Evolutionary conservation across 2,888 invertebrate species (phyloP).

Genomic region (Ichneumoninae sp.): DNA sequence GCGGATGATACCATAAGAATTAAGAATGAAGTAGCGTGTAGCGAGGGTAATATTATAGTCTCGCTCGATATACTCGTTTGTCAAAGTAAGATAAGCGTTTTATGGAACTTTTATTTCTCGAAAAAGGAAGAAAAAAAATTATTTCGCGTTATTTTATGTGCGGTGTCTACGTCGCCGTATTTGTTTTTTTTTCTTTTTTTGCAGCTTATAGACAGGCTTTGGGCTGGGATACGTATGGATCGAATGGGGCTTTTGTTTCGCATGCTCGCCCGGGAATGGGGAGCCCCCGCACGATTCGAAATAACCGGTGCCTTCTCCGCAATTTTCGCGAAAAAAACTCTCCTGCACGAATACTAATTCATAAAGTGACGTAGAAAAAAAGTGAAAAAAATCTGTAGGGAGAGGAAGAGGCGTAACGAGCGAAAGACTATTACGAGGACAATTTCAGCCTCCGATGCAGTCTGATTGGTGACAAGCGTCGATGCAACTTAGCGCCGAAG

Average conservation of each 20-base stretch:
- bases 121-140: background rate
- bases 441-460: slow-evolving; percentile 8
- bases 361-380: background rate
- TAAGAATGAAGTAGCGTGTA: background rate
- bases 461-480: slow-evolving; percentile 44
- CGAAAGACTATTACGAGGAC: background rate
- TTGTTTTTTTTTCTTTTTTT: background rate
- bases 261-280: background rate
- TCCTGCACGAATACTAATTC: background rate
- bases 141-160: background rate
- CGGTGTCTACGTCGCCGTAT: background rate
- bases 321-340: slow-evolving; percentile 2
- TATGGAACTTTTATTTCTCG: background rate
- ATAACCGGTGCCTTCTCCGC: background rate
- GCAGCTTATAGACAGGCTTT: background rate
- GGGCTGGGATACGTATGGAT: background rate
- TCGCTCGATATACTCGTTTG: background rate
- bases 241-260: background rate
- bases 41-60: background rate
- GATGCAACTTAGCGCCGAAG: slow-evolving; percentile 25
- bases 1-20: background rate
- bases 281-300: background rate
- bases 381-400: background rate
- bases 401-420: slow-evolving; percentile 11
- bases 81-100: background rate